phyloP scores from a whole-genome alignment of 2,113 vertebrate species.

The Pterophyllum scalare region DNA sequence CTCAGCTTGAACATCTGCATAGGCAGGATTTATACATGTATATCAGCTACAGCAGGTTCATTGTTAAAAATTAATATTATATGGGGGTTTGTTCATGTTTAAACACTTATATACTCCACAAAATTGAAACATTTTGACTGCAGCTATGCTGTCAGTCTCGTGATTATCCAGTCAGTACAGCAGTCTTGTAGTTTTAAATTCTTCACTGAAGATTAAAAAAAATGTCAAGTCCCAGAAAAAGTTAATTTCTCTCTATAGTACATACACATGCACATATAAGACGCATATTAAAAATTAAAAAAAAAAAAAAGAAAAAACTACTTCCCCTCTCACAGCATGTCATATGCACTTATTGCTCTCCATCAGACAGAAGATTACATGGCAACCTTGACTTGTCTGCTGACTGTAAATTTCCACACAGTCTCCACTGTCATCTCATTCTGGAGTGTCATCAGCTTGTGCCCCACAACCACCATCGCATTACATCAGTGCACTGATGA shows the following conservation, averaged over 20 bases:
- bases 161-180: background rate
- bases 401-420: constrained; percentile 57
- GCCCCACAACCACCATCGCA: constrained; percentile 28
- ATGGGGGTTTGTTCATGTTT: background rate
- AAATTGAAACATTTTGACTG: background rate
- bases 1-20: background rate
- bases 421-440: constrained; percentile 50
- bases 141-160: background rate
- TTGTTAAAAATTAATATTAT: background rate
- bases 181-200: background rate
- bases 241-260: background rate
- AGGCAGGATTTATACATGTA: background rate
- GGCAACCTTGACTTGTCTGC: constrained; percentile 73
- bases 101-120: background rate
- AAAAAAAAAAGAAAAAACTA: background rate
- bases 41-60: background rate
- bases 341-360: constrained; percentile 27
- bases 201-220: no score
- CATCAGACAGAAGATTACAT: constrained; percentile 61
- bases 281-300: background rate
- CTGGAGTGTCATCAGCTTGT: constrained; percentile 46
- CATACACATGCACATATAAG: background rate
- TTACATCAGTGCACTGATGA: constrained; percentile 30
- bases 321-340: background rate
- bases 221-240: background rate